Base-by-base conservation (phyloP, 2,888 invertebrate genomes). In the Synanthedon formicaeformis region DNA sequence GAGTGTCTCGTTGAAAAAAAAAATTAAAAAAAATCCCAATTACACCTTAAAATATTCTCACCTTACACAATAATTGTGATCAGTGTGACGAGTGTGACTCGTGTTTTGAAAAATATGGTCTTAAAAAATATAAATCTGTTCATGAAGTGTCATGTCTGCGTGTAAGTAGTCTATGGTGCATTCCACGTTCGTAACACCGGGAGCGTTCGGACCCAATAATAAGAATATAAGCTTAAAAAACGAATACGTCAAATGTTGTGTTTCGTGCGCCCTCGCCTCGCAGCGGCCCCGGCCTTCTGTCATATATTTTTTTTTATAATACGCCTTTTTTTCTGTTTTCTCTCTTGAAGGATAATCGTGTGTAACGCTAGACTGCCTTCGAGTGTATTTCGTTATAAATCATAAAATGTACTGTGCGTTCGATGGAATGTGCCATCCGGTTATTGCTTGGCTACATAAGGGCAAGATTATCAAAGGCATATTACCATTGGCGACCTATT, bases 171-270 rank as follows among this genome's bases (percentile, higher is more conserved):
- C 86, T 83, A 64, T 77, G 75, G 71, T 74, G 75, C 85, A 87
- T 87, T 85, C 87, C 85, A 64, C 74, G 76, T 65, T 70, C 88
- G 88, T 88, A 88, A 88, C 84, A 88, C 87, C 85, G 79, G 88
- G 84, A 87, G 88, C 88, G 80, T 75, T 75, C 75, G 78, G 73
- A 73, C 78, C 77, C 80, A 85, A 84, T 82, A 85, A 86, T 84
- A 85, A 80, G 79, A 83, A 82, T 80, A 81, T 79, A 80, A 78
- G 75, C 75, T 73, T 80, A 84, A 83, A 49, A 86, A 83, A 88
- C 77, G 80, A 79, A 75, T 74, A 78, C 78, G 75, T 78, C 80
- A 79, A 79, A 77, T 75, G 41, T 49, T 48, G 58, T 59, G 61
- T 66, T 69, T 78, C 81, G 77, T 76, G 77, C 79, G 75, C 79